Evolutionary conservation across 92 coral and sea anemone genomes (phyloP), one percentile per base, ranked within the genome.

Genomic region (Siderastrea radians): DNA sequence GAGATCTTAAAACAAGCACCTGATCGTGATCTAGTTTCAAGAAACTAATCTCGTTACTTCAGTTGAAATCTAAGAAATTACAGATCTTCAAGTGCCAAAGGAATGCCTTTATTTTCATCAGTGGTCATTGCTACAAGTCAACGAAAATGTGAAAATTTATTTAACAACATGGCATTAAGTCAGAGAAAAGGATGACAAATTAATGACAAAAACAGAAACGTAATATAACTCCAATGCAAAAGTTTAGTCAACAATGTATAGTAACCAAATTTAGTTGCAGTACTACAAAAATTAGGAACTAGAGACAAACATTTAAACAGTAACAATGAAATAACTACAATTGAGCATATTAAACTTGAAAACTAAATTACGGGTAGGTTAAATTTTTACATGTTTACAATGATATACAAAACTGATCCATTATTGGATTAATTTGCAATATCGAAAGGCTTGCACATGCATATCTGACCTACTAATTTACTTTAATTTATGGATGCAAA

Each of bases 21-120:
- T 26, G 38, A 26, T 26, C 38, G 38, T n/a, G 38, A 26, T 26
- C 38, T 26, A 26, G 38, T 26, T 26, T 26, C 38, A 26, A 26
- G 0, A 26, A 26, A 26, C 0, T 26, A 26, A 26, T 26, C 38
- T 0, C 38, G 38, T 26, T 26, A 26, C 38, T 26, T 26, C 0
- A 26, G 38, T 26, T 26, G 38, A 26, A 26, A 26, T 26, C 38
- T 19, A 44, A 5, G 9, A 44, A 62, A 45, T 53, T 44, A 78
- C 71, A 47, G 71, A 5, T 14, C 70, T 55, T 70, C 78, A 82
- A 80, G 49, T 44, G 72, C 59, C 71, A 62, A 80, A 80, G n/a
- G 60, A 60, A 17, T 64, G 84, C 69, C 50, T 60, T 44, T 61
- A 13, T 44, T 46, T 61, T 38, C 83, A 78, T 66, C 3, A 12